Base-by-base conservation (phyloP, 1,140 invertebrate species). In the Arctopsyche grandis region DNA sequence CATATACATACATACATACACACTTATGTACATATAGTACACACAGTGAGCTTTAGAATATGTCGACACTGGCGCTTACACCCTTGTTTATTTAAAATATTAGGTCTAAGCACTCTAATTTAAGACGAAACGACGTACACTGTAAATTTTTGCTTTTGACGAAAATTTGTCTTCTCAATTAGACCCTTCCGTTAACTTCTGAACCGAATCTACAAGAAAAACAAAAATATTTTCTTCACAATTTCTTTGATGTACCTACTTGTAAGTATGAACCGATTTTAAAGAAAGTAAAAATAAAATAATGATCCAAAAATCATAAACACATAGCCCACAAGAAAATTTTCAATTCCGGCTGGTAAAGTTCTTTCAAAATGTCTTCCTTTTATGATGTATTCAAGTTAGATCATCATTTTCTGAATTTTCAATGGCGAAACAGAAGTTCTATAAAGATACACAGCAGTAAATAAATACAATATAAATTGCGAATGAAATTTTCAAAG, bases 101-200 rank as follows among this genome's bases (percentile, higher is more conserved):
- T 52, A 52, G 12, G 16, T 52, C 48, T 12, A 52, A 22, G 26
- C 9, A 24, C 21, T 66, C 24, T 22, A 22, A 24, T 66, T 66
- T 66, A 66, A 12, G 63, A 26, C 63, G 3, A 22, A 66, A 66
- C 63, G 48, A 52, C 16, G 48, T 52, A 5, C 48, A 16, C 48
- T 66, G 21, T 29, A 29, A 66, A 66, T 66, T 66, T 66, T 66
- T 9, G 63, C 63, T 26, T 66, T 26, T 22, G 19, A 52, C 63
- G 24, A 22, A 66, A 4, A 22, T 66, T 66, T 66, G 26, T 22
- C 10, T 66, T 66, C 63, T 12, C 63, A 66, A 66, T 66, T 66
- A 66, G 63, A 38, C 29, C 29, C 29, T 38, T 38, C 29, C 7
- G 29, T 14, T 21, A 12, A 5, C 19, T 66, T 66, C 26, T 66